phyloP scores from a whole-genome alignment of 2,797 vertebrate genomes.

The Epinephelus coioides region DNA sequence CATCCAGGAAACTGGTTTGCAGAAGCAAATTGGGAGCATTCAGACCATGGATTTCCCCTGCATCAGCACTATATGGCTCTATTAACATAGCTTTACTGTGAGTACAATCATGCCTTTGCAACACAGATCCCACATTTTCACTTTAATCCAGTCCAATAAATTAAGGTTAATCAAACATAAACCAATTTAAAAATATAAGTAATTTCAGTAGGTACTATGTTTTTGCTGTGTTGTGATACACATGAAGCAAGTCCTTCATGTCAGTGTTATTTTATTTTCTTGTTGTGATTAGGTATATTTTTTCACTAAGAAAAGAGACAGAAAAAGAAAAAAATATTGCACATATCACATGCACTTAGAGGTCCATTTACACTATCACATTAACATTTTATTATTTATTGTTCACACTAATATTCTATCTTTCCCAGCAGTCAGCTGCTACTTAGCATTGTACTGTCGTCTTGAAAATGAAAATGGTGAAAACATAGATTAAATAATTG shows the following conservation, averaged over 20 bases:
- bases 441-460: background rate
- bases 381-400: background rate
- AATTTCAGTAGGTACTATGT: no score
- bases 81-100: background rate
- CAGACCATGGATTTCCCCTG: background rate
- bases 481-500: background rate
- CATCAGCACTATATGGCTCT: background rate
- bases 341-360: background rate
- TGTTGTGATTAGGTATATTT: background rate
- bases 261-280: background rate
- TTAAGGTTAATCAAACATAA: background rate
- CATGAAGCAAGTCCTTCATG: background rate
- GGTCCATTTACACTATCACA: no score
- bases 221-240: background rate
- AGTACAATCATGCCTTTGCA: background rate
- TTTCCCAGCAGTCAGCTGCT: background rate
- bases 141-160: background rate
- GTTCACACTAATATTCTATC: background rate
- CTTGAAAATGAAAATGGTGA: background rate
- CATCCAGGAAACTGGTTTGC: background rate
- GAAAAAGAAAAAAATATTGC: background rate
- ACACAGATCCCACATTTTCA: background rate
- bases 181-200: no score
- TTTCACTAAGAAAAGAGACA: background rate
- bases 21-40: background rate